Conservation (phyloP, 2,888 invertebrate species). For the Drosophila melanosoma region DNA sequence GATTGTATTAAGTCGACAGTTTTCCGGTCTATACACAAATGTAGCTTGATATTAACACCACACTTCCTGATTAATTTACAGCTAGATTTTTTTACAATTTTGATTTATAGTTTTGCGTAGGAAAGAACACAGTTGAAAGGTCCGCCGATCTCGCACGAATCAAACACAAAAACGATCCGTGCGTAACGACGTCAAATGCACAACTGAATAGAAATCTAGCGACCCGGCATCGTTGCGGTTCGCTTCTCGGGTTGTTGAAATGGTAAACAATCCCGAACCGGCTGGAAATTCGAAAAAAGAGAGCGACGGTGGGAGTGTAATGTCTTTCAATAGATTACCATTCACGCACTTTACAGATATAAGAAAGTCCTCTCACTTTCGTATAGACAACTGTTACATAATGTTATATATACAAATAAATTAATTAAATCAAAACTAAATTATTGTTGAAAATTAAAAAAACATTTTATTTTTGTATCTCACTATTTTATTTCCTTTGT, state of each 20-base stretch:
- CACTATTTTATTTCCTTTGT: conserved; percentile 59
- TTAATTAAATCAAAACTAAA: not conserved
- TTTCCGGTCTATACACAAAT: conserved; percentile 33
- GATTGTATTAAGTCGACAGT: not conserved
- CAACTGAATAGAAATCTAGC: conserved; percentile 54
- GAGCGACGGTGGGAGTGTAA: conserved; percentile 9
- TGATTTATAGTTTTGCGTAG: conserved; percentile 29
- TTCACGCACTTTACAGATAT: not conserved
- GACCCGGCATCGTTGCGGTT: conserved; percentile 19
- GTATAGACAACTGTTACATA: not conserved
- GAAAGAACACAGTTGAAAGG: conserved; percentile 8
- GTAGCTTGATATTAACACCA: conserved; percentile 2
- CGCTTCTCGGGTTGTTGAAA: conserved; percentile 18
- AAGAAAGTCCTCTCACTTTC: not conserved
- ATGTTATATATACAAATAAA: not conserved
- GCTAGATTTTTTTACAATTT: conserved; percentile 19
- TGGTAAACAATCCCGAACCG: conserved; percentile 29
- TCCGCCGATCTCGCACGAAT: conserved; percentile 43
- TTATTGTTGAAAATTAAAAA: not conserved
- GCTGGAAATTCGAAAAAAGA: conserved; percentile 4
- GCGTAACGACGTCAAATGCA: conserved; percentile 52
- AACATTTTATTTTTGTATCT: conserved; percentile 21
- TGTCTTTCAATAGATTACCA: conserved; percentile 12
- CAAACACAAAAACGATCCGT: conserved; percentile 37
- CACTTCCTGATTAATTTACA: conserved; percentile 35